These are phyloP conservation scores for Tetranychus piercei DNA, from an alignment of 2,888 invertebrate species.

Conservation along the genomic window DNA sequence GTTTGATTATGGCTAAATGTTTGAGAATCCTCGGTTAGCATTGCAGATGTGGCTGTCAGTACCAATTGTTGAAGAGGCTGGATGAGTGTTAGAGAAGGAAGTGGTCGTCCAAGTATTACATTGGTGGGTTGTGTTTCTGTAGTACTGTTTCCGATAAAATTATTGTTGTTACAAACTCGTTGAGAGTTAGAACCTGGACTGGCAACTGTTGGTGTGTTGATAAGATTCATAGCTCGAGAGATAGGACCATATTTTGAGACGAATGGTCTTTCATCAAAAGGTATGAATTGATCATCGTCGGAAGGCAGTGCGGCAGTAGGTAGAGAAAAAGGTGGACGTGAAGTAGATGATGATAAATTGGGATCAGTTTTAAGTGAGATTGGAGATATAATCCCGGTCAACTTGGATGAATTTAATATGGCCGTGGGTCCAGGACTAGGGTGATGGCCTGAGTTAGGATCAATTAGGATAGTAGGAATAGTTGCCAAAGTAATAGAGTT, in stretches of 20 bases:
- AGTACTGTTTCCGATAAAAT: neutral
- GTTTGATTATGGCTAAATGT: neutral
- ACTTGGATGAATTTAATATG: neutral
- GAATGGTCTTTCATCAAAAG: conserved; percentile 43
- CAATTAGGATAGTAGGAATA: conserved; percentile 1
- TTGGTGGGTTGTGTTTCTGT: conserved; percentile 16
- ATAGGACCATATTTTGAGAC: conserved; percentile 52
- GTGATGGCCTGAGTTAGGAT: neutral
- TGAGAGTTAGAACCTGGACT: conserved; percentile 3
- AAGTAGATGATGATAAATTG: neutral
- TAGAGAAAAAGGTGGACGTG: neutral
- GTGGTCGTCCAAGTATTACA: conserved; percentile 16
- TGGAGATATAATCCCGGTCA: neutral
- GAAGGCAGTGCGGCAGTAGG: neutral
- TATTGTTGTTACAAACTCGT: neutral
- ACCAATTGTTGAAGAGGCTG: conserved; percentile 15
- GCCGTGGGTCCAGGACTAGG: neutral
- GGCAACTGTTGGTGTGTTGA: conserved; percentile 17
- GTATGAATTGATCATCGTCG: conserved; percentile 45
- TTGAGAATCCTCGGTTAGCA: neutral
- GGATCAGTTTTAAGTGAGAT: neutral
- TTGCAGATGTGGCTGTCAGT: neutral
- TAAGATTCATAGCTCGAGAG: conserved; percentile 34
- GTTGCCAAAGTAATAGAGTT: conserved; percentile 1
- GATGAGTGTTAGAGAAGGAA: conserved; percentile 16